Evolutionary conservation across 2,113 vertebrate genomes (phyloP), one percentile per base, ranked within the genome.

Genomic region (Labrus mixtus): DNA sequence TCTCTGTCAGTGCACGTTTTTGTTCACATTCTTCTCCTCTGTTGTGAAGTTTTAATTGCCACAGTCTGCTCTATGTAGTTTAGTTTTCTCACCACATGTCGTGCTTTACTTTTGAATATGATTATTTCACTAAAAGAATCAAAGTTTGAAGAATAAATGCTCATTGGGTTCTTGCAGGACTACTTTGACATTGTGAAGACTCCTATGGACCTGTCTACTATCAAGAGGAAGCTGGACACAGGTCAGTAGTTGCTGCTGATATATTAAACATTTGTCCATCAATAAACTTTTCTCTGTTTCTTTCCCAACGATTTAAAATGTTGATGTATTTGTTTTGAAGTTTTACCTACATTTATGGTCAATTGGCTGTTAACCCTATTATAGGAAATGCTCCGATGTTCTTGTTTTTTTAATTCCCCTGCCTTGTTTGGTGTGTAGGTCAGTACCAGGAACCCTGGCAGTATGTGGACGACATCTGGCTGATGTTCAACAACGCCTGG

Each of bases 401-500:
- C 16, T 55, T 25, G 61, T 48, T 17, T 19, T 48, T 41, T 41
- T 19, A 48, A 48, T 48, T 17, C 9, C 8, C 17, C 3, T 48
- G 45, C 20, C 20, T 45, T 65, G 10, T 59, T 33, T 64, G 69
- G 1, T 72, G 69, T 41, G 29, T 37, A 93, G 92, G 98, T 68
- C 98, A 99, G 83, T 99, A 98, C 87, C 97, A 99, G 91, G 98
- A 99, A 8, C 98, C 98, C 0, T 99, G 98, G 98, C 98, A 99
- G 81, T 99, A 99, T 17, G 97, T 99, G 78, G 98, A 99, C 54
- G 98, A 99, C 87, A 97, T 99, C 93, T 99, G 97, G 97, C 95
- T 99, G 51, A 99, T 99, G 98, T 99, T 99, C 92, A 99, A 99
- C 94, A 99, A 99, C 20, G 98, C 98, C 67, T 99, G 98, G 98